Evolutionary conservation across 2,797 vertebrate genomes (phyloP), one percentile per base, ranked within the genome.

Genomic region (Antrozous pallidus): DNA sequence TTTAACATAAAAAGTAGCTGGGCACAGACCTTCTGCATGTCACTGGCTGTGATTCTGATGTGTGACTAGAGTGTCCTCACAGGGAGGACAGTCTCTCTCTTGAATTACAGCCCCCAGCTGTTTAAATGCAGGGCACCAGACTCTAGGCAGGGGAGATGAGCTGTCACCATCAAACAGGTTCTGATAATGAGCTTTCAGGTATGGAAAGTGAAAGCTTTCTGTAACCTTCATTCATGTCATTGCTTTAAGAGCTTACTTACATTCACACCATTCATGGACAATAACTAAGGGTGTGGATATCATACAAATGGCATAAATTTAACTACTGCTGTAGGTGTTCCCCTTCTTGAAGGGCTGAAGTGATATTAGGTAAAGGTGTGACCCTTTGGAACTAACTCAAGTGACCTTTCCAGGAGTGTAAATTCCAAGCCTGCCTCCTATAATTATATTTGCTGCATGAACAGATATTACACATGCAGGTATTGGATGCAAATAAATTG

Each of bases 371-470:
- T 38, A 77, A 86, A 91, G 22, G 90, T 54, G 51, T 85, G 87
- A 84, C 58, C 24, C 74, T 94, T n/a, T 14, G 58, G 20, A 88
- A 79, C 3, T 51, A 63, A 22, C 88, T 89, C 88, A n/a, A 90
- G 9, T 84, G 85, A 47, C 71, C 31, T 73, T 28, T 40, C 70
- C 80, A n/a, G 47, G 42, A 85, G 80, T 91, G 73, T 88, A 82
- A 96, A 94, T 92, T 95, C 61, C 75, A 96, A 78, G 31, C 31
- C 61, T 3, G 47, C 82, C 88, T 81, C n/a, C 8, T 38, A 54
- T 47, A 88, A 95, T 90, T 96, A 82, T 95, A 71, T 71, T 54
- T 95, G 75, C 80, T 70, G 20, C 80, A 61, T 49, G 61, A 92
- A 70, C 24, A 94, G 36, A 81, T 36, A 83, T 11, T 70, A n/a